Conservation (phyloP, 2,888 invertebrate genomes). For the Heliconius aoede region DNA sequence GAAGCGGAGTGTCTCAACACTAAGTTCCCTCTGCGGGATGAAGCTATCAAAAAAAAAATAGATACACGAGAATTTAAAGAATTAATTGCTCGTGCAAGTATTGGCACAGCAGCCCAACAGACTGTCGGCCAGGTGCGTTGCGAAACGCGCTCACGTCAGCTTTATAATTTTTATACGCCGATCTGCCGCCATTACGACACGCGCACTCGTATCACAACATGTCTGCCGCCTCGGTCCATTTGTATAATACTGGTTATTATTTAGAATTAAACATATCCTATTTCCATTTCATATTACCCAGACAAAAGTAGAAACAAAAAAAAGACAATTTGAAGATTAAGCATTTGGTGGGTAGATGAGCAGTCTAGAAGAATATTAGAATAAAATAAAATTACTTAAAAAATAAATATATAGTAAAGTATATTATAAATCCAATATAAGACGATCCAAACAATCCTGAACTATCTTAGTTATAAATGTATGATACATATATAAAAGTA, state of each 20-base stretch:
- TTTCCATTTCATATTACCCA: neutral
- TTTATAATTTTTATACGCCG: constrained; percentile 69
- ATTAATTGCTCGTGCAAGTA: constrained; percentile 18
- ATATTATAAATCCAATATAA: neutral
- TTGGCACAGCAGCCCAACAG: constrained; percentile 26
- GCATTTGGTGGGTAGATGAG: neutral
- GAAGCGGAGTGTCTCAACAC: too few relatives aligned
- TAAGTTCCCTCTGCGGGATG: too few relatives aligned
- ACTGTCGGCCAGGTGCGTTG: constrained; percentile 66
- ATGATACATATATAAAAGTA: constrained; percentile 4
- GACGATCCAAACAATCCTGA: neutral
- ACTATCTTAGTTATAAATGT: neutral
- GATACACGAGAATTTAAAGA: neutral
- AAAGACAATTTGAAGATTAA: neutral
- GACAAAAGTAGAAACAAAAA: neutral
- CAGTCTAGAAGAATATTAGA: neutral
- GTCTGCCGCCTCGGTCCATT: constrained; percentile 57
- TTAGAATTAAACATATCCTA: neutral
- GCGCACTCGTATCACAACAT: constrained; percentile 64
- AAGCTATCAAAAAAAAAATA: neutral
- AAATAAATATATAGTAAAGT: neutral
- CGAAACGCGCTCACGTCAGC: constrained; percentile 65
- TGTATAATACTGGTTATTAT: constrained; percentile 21
- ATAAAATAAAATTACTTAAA: neutral
- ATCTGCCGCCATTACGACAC: constrained; percentile 71